Conservation (phyloP, 30 jellyfish, hydroid and myxozoan genomes). For the Hydra vulgaris region DNA sequence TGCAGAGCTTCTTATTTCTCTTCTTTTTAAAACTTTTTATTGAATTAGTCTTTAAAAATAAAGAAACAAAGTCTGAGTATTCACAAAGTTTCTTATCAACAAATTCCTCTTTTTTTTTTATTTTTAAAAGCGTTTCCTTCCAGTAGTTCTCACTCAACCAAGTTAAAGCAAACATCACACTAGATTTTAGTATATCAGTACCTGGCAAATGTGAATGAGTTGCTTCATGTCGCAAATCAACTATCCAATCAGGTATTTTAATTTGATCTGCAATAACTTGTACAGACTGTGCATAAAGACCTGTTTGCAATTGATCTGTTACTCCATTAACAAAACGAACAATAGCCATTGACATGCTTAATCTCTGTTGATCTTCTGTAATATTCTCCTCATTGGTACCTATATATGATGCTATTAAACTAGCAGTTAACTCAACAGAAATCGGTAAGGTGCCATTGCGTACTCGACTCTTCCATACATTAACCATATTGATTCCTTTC, state of each 20-base stretch:
- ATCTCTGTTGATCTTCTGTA: slow-evolving; percentile 12
- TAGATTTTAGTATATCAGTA: slow-evolving; percentile 36
- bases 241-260: slow-evolving; percentile 88
- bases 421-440: slow-evolving; percentile 68
- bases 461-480: slow-evolving; percentile 62
- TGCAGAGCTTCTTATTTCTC: neutral
- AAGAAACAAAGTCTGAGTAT: slow-evolving; percentile 10
- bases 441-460: slow-evolving; percentile 51
- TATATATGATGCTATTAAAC: slow-evolving; percentile 40
- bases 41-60: neutral
- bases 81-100: slow-evolving; percentile 13
- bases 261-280: slow-evolving; percentile 75
- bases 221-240: slow-evolving; percentile 79
- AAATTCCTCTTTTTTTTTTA: slow-evolving; percentile 2
- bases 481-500: slow-evolving; percentile 39
- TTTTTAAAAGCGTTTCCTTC: slow-evolving; percentile 33
- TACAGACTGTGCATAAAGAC: slow-evolving; percentile 80
- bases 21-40: neutral
- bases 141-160: slow-evolving; percentile 72
- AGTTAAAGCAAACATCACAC: slow-evolving; percentile 31
- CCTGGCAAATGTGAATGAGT: slow-evolving; percentile 80
- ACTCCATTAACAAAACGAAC: slow-evolving; percentile 83
- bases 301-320: slow-evolving; percentile 71
- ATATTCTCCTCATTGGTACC: neutral
- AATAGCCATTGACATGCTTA: slow-evolving; percentile 62